Evolutionary conservation across 2,113 vertebrate genomes (phyloP).

Genomic region (Polyodon spathula): DNA sequence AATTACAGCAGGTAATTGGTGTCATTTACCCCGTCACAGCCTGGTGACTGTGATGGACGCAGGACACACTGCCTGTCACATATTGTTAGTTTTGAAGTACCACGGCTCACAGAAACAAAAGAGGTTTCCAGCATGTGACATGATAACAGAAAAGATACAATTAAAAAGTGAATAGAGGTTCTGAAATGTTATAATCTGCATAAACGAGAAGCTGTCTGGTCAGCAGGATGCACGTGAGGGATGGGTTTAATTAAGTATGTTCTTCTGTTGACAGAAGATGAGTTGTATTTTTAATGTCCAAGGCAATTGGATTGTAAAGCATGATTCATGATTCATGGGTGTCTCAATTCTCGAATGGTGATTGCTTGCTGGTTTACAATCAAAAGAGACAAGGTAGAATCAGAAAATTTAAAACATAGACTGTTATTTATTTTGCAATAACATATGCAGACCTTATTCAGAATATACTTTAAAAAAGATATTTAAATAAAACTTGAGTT

Average conservation of each 20-base stretch:
- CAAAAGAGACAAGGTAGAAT: background rate
- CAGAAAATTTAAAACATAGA: no score
- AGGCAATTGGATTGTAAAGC: constrained; percentile 1
- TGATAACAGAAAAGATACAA: background rate
- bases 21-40: constrained; percentile 59
- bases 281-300: background rate
- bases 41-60: constrained; percentile 46
- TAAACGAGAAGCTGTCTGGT: constrained; percentile 14
- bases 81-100: constrained; percentile 44
- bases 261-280: background rate
- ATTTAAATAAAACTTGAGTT: no score
- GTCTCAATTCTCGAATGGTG: background rate
- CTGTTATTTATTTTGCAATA: no score
- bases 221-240: background rate
- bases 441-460: no score
- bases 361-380: background rate
- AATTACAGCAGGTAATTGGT: constrained; percentile 67
- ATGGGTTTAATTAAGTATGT: background rate
- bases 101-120: constrained; percentile 33
- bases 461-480: no score
- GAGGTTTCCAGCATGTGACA: background rate
- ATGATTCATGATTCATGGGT: background rate
- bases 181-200: constrained; percentile 11
- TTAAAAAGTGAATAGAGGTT: constrained; percentile 18
- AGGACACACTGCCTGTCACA: constrained; percentile 53